These are phyloP conservation scores for Anagrus nilaparvatae DNA, from an alignment of 1,140 invertebrate genomes.

Conservation along the genomic window DNA sequence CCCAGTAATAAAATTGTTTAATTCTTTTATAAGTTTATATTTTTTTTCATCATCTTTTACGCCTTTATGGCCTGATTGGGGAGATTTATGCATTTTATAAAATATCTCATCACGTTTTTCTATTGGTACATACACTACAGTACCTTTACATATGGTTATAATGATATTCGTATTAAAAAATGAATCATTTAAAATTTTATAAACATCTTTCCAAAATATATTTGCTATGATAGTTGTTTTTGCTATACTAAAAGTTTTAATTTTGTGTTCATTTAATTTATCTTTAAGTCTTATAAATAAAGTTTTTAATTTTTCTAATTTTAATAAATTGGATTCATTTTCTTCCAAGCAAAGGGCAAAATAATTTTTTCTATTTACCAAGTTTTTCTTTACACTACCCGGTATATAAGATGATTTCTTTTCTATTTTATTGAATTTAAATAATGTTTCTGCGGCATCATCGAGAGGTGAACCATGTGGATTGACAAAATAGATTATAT, in stretches of 20 bases:
- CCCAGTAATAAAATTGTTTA: constrained; percentile 2
- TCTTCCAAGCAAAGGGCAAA: no score
- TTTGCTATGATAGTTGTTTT: background rate
- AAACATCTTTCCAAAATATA: background rate
- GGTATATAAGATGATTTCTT: no score
- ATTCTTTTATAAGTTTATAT: constrained; percentile 10
- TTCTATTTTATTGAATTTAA: background rate
- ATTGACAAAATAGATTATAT: no score
- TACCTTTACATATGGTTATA: background rate
- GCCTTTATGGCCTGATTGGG: constrained; percentile 1
- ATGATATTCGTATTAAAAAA: background rate
- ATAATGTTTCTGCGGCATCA: background rate
- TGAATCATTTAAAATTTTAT: background rate
- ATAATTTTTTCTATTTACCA: no score
- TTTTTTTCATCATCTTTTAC: constrained; percentile 7
- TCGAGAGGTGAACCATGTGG: background rate
- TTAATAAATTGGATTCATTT: no score
- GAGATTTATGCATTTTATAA: background rate
- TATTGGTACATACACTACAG: background rate
- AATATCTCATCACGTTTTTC: background rate
- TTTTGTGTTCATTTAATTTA: no score
- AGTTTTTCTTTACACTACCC: no score
- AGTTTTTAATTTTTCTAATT: no score
- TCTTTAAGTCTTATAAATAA: no score
- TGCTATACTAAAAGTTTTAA: background rate